Percentiles rank a stretch among this genome's conserved stretches.
phyloP scores from a whole-genome alignment of 64 coral and sea anemone genomes.

The Montipora efflorescens region DNA sequence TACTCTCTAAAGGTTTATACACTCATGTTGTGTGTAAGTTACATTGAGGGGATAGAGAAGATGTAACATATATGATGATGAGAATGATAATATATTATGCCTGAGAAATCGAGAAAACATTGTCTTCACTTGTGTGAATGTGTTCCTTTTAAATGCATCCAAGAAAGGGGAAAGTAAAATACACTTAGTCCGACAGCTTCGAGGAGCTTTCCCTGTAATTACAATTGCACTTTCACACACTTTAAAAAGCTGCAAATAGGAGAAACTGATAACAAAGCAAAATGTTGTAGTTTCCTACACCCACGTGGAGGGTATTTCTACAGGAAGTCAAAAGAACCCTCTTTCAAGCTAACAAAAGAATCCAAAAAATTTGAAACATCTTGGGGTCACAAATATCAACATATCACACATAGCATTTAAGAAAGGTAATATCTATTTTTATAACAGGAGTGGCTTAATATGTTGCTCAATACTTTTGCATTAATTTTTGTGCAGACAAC shows the following conservation, averaged over 20 bases:
- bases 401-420: background rate
- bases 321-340: background rate
- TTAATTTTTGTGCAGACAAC: background rate
- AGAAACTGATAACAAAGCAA: background rate
- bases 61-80: too few species aligned
- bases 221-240: background rate
- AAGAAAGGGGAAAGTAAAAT: background rate
- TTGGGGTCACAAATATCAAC: background rate
- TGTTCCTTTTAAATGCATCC: background rate
- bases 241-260: background rate
- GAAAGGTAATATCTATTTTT: constrained; percentile 27
- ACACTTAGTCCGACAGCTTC: too few species aligned
- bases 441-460: background rate
- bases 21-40: background rate
- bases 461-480: background rate
- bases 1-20: too few species aligned
- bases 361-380: constrained; percentile 18
- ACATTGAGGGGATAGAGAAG: too few species aligned
- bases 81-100: background rate
- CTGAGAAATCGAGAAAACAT: background rate
- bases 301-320: constrained; percentile 4
- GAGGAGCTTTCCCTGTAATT: background rate
- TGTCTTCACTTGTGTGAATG: background rate
- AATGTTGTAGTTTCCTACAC: constrained; percentile 6
- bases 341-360: background rate